Evolutionary conservation across 2,113 vertebrate genomes (phyloP).

Genomic region (Ursus arctos): DNA sequence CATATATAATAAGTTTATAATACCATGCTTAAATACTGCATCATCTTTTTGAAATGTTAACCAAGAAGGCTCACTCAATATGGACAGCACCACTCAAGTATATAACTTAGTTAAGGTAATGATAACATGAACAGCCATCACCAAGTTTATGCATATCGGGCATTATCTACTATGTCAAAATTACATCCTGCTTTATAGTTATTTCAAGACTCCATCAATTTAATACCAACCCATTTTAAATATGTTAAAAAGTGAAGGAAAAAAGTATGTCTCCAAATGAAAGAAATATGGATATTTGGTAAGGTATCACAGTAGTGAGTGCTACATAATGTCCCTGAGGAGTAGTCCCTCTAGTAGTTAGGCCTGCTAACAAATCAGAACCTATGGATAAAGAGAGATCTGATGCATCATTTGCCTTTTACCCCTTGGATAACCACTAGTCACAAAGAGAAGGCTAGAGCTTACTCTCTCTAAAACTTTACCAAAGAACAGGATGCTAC

Average conservation of each 20-base stretch:
- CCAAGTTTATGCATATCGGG: neutral
- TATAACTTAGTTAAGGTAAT: neutral
- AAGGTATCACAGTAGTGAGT: neutral
- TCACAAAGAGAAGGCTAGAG: neutral
- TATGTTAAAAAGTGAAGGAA: neutral
- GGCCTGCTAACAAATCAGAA: neutral
- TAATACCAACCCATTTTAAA: neutral
- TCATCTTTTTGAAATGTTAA: neutral
- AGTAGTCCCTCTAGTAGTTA: neutral
- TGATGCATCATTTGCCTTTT: neutral
- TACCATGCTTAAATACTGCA: neutral
- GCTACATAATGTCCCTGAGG: neutral
- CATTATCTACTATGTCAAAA: neutral
- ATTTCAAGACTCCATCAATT: neutral
- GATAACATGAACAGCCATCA: neutral
- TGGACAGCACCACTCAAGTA: neutral
- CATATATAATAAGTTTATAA: neutral
- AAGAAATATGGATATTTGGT: neutral
- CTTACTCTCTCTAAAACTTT: neutral
- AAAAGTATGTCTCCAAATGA: neutral
- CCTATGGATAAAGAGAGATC: neutral
- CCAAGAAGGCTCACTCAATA: neutral
- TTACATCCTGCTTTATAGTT: neutral
- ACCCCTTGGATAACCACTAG: neutral
- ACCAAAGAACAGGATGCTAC: neutral